phyloP scores from a whole-genome alignment of 1,140 invertebrate species.

The Probaryconus sp. region DNA sequence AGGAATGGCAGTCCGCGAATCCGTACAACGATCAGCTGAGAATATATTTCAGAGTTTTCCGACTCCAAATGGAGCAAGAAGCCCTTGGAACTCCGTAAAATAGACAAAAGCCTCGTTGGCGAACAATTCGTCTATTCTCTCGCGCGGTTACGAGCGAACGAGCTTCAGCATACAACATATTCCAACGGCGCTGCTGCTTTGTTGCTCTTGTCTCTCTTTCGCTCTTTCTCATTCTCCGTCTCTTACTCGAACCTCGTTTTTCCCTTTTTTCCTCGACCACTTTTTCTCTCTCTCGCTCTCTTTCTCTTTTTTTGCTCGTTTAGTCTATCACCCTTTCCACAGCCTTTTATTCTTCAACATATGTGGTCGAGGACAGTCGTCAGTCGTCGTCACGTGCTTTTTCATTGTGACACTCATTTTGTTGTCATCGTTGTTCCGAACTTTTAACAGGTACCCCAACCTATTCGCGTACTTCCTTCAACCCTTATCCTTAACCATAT shows the following conservation, averaged over 20 bases:
- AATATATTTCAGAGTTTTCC: conserved; percentile 75
- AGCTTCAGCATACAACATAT: conserved; percentile 72
- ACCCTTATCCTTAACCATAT: too few species aligned
- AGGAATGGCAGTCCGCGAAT: conserved; percentile 72
- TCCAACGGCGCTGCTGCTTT: conserved; percentile 64
- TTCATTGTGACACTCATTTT: conserved; percentile 48
- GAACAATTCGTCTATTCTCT: conserved; percentile 75
- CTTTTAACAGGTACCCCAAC: conserved; percentile 54
- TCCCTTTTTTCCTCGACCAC: conserved; percentile 35
- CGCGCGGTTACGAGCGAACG: conserved; percentile 73
- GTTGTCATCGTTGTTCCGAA: conserved; percentile 56
- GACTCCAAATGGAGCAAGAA: conserved; percentile 67
- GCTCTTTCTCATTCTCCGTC: conserved; percentile 26
- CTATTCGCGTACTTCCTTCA: neutral
- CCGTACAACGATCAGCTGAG: conserved; percentile 73
- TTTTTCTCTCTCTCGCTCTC: conserved; percentile 27
- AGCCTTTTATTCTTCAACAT: conserved; percentile 24
- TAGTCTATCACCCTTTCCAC: conserved; percentile 10
- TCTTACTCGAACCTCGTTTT: conserved; percentile 21
- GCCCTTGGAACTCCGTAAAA: conserved; percentile 74
- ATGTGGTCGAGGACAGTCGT: conserved; percentile 46
- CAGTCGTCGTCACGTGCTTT: conserved; percentile 44
- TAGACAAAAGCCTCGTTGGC: conserved; percentile 73
- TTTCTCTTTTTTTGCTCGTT: conserved; percentile 19
- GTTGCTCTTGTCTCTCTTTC: conserved; percentile 15